phyloP scores from a whole-genome alignment of 2,888 invertebrate species.

The Zhuqinia jingwanae region DNA sequence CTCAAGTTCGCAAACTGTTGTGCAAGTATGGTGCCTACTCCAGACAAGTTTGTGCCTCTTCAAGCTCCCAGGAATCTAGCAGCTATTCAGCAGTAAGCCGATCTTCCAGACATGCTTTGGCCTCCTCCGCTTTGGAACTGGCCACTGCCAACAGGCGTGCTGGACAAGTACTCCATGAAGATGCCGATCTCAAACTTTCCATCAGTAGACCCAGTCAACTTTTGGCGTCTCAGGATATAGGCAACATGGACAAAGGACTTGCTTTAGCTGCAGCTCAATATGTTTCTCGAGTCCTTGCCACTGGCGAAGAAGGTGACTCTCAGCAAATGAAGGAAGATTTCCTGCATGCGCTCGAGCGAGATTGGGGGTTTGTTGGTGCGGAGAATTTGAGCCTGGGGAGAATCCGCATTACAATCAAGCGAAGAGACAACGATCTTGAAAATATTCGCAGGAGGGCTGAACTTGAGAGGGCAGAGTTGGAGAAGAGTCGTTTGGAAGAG shows the following conservation, averaged over 20 bases:
- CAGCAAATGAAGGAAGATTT: slow-evolving; percentile 51
- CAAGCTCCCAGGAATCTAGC: slow-evolving; percentile 45
- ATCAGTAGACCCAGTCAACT: slow-evolving; percentile 13
- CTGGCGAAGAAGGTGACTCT: slow-evolving; percentile 27
- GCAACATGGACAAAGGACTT: slow-evolving; percentile 54
- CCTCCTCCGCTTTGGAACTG: slow-evolving; percentile 6
- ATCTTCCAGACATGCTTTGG: background rate
- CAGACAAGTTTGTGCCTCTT: background rate
- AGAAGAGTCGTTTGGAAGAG: slow-evolving; percentile 45
- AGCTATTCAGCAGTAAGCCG: background rate
- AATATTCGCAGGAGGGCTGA: slow-evolving; percentile 54
- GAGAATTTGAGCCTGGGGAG: slow-evolving; percentile 46
- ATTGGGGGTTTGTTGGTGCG: slow-evolving; percentile 51
- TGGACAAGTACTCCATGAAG: slow-evolving; percentile 48
- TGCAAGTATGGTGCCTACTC: slow-evolving; percentile 59
- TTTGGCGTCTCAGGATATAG: background rate
- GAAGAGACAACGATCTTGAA: slow-evolving; percentile 49
- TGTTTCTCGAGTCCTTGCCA: slow-evolving; percentile 31
- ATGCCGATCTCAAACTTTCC: slow-evolving; percentile 42
- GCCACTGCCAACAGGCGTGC: slow-evolving; percentile 24
- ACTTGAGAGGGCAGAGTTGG: slow-evolving; percentile 44
- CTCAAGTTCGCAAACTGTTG: slow-evolving; percentile 44
- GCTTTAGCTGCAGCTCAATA: slow-evolving; percentile 56
- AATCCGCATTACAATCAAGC: slow-evolving; percentile 55
- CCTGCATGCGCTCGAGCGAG: slow-evolving; percentile 40